Percentiles rank a stretch among this genome's conserved stretches.
These are phyloP conservation scores for Vanessa cardui DNA, from an alignment of 2,888 invertebrate genomes.

Conservation along the genomic window DNA sequence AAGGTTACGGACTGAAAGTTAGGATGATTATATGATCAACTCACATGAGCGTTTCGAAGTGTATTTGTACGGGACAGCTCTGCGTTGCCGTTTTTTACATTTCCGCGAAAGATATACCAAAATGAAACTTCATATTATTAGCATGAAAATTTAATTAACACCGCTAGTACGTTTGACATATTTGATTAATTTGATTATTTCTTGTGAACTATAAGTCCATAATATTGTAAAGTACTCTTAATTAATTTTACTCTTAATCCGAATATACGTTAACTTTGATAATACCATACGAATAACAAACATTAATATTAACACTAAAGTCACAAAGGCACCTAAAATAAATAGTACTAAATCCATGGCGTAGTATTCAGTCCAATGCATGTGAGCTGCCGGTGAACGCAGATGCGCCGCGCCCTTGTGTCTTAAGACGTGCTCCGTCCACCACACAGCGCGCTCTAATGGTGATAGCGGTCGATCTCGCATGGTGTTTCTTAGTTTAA, in stretches of 20 bases:
- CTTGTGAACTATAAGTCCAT: not conserved
- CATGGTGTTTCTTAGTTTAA: not conserved
- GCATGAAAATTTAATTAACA: too few relatives aligned
- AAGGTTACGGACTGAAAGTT: too few relatives aligned
- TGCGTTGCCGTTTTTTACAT: too few relatives aligned
- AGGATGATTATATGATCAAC: too few relatives aligned
- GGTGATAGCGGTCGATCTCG: not conserved
- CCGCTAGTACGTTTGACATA: too few relatives aligned
- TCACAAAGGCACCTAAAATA: not conserved
- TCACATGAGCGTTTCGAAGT: too few relatives aligned
- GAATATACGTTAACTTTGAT: slow-evolving; percentile 12
- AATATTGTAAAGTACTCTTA: not conserved
- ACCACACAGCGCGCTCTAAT: slow-evolving; percentile 11
- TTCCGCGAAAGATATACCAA: too few relatives aligned
- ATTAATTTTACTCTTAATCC: slow-evolving; percentile 23
- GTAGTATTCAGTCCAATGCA: slow-evolving; percentile 38
- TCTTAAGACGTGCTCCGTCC: slow-evolving; percentile 6
- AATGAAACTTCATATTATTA: too few relatives aligned
- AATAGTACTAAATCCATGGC: slow-evolving; percentile 24
- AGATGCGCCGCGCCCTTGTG: not conserved
- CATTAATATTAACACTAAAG: not conserved
- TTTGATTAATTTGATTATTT: too few relatives aligned
- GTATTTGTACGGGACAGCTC: too few relatives aligned
- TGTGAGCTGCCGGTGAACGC: slow-evolving; percentile 23
- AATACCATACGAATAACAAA: not conserved